Evolutionary conservation across 2,888 invertebrate genomes (phyloP), one percentile per base, ranked within the genome.

Genomic region (Enoplolaimus lenunculus): DNA sequence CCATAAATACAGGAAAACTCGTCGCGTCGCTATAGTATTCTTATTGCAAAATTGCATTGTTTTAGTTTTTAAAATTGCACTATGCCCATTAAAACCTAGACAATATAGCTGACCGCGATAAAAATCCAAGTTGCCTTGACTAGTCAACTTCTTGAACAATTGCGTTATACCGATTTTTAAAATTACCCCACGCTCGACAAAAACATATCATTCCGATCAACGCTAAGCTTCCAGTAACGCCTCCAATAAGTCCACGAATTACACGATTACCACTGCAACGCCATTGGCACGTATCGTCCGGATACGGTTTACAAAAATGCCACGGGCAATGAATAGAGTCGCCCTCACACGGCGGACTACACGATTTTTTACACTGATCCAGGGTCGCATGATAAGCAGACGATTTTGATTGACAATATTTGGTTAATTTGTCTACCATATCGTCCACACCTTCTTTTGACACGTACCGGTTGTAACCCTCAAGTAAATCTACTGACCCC

Each of bases 121-220:
- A n/a, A n/a, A n/a, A n/a, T n/a, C n/a, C n/a, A n/a, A n/a, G n/a
- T n/a, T n/a, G n/a, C n/a, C n/a, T n/a, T n/a, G n/a, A n/a, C n/a
- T n/a, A 62, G n/a, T 66, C 67, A 31, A 66, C 67, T n/a, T 66
- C 67, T 34, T 66, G 67, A 30, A 66, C 67, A 31, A 66, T 66
- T 26, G 67, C 28, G 31, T 66, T 66, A 34, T 66, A 66, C 34
- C 67, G 67, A 34, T 66, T 66, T 34, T 66, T 66, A 66, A 66
- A 66, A 34, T 66, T 66, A 34, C 67, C 67, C 67, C 67, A 66
- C n/a, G 67, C 67, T 21, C 67, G 67, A 66, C 67, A 66, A 34
- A 66, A 66, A 34, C 67, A 66, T 16, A 66, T 34, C 30, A 66
- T 29, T 26, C 3, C 67, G n/a, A 66, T 31, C 33, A 31, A 21